Evolutionary conservation across 1,140 invertebrate genomes (phyloP).

Genomic region (Carposina sasakii): DNA sequence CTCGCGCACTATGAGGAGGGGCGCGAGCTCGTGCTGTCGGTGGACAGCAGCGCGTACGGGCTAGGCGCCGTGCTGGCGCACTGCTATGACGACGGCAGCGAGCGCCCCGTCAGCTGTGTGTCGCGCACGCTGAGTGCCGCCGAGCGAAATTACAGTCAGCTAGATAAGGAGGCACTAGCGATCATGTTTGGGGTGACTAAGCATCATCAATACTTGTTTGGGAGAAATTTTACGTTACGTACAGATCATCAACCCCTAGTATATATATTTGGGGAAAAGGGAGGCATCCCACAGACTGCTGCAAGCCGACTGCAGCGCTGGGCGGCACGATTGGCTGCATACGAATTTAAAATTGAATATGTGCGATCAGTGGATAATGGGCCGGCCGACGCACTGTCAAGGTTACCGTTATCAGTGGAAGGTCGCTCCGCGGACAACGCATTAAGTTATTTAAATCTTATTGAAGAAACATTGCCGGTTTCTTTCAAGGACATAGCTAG

Average conservation of each 20-base stretch:
- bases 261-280: slow-evolving; percentile 29
- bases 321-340: slow-evolving; percentile 26
- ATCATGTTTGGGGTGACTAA: slow-evolving; percentile 66
- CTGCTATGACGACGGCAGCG: slow-evolving; percentile 34
- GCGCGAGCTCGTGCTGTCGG: slow-evolving; percentile 49
- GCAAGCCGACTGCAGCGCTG: slow-evolving; percentile 29
- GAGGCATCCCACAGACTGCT: slow-evolving; percentile 30
- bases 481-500: slow-evolving; percentile 25
- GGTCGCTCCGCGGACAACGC: background rate
- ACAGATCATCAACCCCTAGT: slow-evolving; percentile 51
- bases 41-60: slow-evolving; percentile 68
- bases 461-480: slow-evolving; percentile 19
- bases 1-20: slow-evolving; percentile 51
- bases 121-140: slow-evolving; percentile 60
- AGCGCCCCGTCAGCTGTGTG: slow-evolving; percentile 64
- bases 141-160: slow-evolving; percentile 69
- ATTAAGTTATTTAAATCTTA: slow-evolving; percentile 13
- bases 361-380: slow-evolving; percentile 22
- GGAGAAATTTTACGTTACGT: slow-evolving; percentile 64
- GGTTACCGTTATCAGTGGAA: slow-evolving; percentile 17
- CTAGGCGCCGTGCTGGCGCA: slow-evolving; percentile 69
- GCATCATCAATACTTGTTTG: slow-evolving; percentile 70
- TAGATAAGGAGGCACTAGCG: slow-evolving; percentile 72
- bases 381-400: slow-evolving; percentile 26
- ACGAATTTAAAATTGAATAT: slow-evolving; percentile 31